A percentile compares a stretch with the other conserved stretches of the same genome.
These are phyloP conservation scores for Gyrodactylus bullatarudis DNA, from an alignment of 1,140 invertebrate species.

Conservation along the genomic window DNA sequence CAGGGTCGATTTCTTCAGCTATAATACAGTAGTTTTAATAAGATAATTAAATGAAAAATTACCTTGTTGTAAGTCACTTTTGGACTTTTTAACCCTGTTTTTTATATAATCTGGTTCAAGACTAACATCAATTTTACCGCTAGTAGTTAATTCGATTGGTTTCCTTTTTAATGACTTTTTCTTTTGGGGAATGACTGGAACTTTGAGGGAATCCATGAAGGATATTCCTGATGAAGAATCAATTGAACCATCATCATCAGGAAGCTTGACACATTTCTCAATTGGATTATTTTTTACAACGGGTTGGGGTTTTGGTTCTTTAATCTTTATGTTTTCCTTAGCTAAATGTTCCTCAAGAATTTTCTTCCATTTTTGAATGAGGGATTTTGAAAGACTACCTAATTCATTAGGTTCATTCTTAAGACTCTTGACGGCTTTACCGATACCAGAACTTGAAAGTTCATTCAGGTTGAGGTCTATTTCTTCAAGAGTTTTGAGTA, in stretches of 20 bases:
- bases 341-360: not conserved
- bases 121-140: no score
- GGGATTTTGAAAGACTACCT: not conserved
- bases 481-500: not conserved
- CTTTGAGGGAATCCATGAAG: not conserved
- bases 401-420: not conserved
- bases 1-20: not conserved
- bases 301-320: no score
- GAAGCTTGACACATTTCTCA: no score
- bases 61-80: no score
- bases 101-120: no score
- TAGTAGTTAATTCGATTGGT: not conserved
- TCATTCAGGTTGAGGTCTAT: not conserved
- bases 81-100: no score
- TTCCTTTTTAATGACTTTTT: not conserved
- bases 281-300: no score
- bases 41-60: no score
- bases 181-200: not conserved
- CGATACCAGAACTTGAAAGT: not conserved
- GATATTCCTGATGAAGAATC: not conserved
- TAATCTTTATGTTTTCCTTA: not conserved
- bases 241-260: no score
- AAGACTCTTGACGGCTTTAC: not conserved
- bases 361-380: not conserved
- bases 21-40: not conserved